phyloP scores from a whole-genome alignment of 2,113 vertebrate genomes.

The Tenrec ecaudatus region DNA sequence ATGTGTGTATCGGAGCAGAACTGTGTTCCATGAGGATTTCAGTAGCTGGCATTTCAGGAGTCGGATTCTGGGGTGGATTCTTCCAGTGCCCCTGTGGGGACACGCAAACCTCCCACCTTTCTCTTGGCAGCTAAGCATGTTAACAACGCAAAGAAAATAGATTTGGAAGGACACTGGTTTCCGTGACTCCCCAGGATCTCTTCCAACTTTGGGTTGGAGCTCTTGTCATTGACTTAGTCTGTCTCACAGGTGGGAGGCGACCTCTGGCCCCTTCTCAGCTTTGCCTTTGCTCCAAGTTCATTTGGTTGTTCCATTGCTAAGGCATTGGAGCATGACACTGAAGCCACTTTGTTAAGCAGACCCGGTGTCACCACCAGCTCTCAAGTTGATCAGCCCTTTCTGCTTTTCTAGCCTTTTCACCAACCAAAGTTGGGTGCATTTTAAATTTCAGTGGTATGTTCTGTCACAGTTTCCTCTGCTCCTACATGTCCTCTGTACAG shows the following conservation, averaged over 20 bases:
- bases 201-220: not conserved
- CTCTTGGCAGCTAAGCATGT: not conserved
- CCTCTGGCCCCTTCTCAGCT: not conserved
- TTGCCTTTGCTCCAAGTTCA: not conserved
- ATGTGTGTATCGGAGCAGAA: not conserved
- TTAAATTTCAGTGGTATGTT: not conserved
- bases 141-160: not conserved
- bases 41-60: not conserved
- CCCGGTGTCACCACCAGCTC: not conserved
- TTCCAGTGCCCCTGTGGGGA: not conserved
- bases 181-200: fast-evolving
- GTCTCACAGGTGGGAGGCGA: not conserved
- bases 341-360: not conserved
- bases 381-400: not conserved
- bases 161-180: not conserved
- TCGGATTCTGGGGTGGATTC: not conserved
- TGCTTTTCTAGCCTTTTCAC: not conserved
- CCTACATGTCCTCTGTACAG: not conserved
- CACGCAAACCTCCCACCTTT: not conserved
- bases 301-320: not conserved
- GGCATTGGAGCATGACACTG: not conserved
- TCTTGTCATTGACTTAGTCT: not conserved
- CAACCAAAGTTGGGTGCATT: not conserved
- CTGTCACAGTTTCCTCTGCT: not conserved
- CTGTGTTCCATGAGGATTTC: not conserved